These are phyloP conservation scores for Siniperca obscura DNA, from an alignment of 2,797 vertebrate genomes.

Conservation along the genomic window DNA sequence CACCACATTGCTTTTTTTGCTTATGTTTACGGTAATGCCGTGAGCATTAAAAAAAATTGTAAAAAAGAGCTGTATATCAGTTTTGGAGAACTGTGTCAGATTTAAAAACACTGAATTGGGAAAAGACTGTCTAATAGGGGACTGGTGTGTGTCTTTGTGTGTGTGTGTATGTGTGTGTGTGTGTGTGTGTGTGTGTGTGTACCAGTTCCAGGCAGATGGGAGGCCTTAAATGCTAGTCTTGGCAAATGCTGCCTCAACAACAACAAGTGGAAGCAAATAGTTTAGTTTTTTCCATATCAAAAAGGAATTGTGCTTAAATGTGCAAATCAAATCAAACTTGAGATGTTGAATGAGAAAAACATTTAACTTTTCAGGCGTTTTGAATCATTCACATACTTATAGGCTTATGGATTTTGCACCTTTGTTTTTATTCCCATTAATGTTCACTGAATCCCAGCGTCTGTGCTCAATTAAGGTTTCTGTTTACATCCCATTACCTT, in stretches of 20 bases:
- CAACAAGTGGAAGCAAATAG: slow-evolving; percentile 28
- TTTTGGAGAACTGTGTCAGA: slow-evolving; percentile 6
- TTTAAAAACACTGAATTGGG: slow-evolving; percentile 18
- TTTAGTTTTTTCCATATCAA: slow-evolving; percentile 14
- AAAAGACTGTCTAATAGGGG: neutral
- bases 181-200: slow-evolving; percentile 34
- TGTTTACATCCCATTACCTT: slow-evolving; percentile 69
- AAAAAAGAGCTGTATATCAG: neutral
- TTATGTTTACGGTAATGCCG: neutral
- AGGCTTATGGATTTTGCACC: slow-evolving; percentile 43
- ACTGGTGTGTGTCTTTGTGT: slow-evolving; percentile 10
- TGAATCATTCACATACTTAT: slow-evolving; percentile 32
- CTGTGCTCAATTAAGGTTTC: slow-evolving; percentile 64
- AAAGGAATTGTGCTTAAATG: slow-evolving; percentile 40
- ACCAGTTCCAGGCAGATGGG: slow-evolving; percentile 61
- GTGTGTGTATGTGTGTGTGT: slow-evolving; percentile 38
- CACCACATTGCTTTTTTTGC: neutral
- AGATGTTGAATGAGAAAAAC: slow-evolving; percentile 31
- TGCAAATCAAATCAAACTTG: slow-evolving; percentile 40
- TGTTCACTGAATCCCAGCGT: slow-evolving; percentile 52
- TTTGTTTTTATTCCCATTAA: slow-evolving; percentile 62
- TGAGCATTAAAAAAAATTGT: slow-evolving; percentile 4
- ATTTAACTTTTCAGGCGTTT: slow-evolving; percentile 23
- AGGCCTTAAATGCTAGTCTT: slow-evolving; percentile 48
- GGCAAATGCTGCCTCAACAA: slow-evolving; percentile 35